These are phyloP conservation scores for Thunnus albacares DNA, from an alignment of 2,797 vertebrate species.

Conservation along the genomic window DNA sequence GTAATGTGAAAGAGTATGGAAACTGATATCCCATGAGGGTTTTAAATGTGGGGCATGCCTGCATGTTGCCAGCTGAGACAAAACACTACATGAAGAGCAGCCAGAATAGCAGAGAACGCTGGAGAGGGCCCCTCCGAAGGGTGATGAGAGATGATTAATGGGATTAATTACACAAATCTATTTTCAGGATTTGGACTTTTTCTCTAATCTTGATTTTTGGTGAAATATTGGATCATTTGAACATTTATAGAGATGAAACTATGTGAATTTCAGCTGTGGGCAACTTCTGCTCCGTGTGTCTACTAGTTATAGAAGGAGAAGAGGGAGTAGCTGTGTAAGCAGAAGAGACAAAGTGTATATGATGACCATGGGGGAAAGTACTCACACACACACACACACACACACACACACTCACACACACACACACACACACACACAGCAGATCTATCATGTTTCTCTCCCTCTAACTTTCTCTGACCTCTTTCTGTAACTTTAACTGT, in stretches of 20 bases:
- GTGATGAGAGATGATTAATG: no score
- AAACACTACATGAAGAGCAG: background rate
- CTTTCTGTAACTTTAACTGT: constrained; percentile 6
- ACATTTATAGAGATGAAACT: no score
- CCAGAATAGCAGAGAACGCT: background rate
- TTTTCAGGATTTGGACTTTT: no score
- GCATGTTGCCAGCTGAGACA: constrained; percentile 56
- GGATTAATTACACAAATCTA: no score
- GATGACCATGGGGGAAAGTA: background rate
- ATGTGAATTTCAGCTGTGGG: no score
- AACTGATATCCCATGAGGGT: constrained; percentile 41
- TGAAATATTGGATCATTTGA: no score
- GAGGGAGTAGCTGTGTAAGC: no score
- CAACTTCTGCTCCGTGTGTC: no score
- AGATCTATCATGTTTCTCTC: constrained; percentile 17
- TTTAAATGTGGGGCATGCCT: constrained; percentile 38
- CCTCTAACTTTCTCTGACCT: constrained; percentile 10
- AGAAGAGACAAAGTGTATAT: no score
- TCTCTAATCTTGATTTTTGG: no score
- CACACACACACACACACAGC: constrained; percentile 1
- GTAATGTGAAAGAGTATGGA: constrained; percentile 33
- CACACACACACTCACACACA: background rate
- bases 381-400: background rate
- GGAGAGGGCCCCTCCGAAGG: background rate
- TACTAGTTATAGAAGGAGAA: no score